phyloP scores from a whole-genome alignment of 2,888 invertebrate genomes.

The Cotesia congregata region DNA sequence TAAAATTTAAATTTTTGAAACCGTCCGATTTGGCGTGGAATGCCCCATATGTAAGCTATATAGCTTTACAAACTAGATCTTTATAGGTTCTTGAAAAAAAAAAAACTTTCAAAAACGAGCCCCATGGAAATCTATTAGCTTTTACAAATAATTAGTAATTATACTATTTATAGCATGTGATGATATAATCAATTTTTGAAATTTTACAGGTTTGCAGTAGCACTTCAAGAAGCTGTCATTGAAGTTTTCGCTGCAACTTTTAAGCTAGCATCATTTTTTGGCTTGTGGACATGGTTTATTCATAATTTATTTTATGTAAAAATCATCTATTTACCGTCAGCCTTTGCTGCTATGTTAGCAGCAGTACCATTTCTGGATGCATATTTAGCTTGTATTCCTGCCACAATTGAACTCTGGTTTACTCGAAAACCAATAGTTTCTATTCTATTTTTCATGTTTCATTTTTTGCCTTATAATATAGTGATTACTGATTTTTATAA shows the following conservation, averaged over 20 bases:
- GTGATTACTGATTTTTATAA: conserved; percentile 97
- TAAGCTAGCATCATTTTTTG: conserved; percentile 97
- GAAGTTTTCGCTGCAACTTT: conserved; percentile 96
- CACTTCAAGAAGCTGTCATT: conserved; percentile 89
- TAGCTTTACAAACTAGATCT: no score
- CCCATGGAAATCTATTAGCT: neutral
- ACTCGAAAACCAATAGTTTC: conserved; percentile 90
- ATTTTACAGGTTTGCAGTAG: conserved; percentile 80
- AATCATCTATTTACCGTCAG: conserved; percentile 96
- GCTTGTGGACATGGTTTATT: conserved; percentile 97
- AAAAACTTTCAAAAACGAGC: neutral
- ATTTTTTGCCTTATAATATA: conserved; percentile 91
- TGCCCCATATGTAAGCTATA: no score
- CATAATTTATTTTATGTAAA: conserved; percentile 95
- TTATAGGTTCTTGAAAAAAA: no score
- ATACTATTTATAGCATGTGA: neutral
- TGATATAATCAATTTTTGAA: neutral
- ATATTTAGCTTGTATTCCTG: conserved; percentile 95
- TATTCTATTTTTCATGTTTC: conserved; percentile 83
- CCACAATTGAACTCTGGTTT: conserved; percentile 94
- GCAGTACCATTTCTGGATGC: conserved; percentile 97
- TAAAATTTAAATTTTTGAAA: no score
- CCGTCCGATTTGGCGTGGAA: no score
- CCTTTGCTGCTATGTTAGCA: conserved; percentile 91
- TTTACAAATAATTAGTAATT: neutral